Percentiles rank a stretch among this genome's conserved stretches.
Conservation (phyloP, 2,113 vertebrate genomes). For the Tetrao urogallus region DNA sequence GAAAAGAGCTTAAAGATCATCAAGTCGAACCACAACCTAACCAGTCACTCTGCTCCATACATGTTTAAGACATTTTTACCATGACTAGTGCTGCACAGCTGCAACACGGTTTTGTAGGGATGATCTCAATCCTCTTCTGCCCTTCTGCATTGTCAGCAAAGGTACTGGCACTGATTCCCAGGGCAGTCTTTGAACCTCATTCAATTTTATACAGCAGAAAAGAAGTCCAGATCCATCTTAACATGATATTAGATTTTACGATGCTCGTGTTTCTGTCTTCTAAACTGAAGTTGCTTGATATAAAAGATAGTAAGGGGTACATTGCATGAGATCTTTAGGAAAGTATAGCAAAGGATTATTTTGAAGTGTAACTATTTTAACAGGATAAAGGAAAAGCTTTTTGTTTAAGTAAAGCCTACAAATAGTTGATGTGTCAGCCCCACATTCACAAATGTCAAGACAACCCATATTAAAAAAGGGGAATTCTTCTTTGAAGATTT, state of each 20-base stretch:
- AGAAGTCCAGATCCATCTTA: not conserved
- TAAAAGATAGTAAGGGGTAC: not conserved
- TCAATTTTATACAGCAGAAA: constrained; percentile 10
- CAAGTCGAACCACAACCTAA: too few relatives aligned
- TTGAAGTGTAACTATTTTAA: not conserved
- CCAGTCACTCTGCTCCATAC: not conserved
- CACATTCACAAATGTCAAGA: not conserved
- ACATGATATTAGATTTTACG: not conserved
- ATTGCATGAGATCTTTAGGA: not conserved
- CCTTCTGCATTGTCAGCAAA: not conserved
- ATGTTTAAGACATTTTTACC: not conserved
- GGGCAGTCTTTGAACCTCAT: not conserved
- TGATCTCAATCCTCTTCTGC: not conserved
- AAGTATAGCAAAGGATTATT: not conserved
- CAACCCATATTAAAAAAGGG: not conserved
- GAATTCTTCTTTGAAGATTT: constrained; percentile 11
- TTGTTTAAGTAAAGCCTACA: not conserved
- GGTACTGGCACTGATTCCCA: not conserved
- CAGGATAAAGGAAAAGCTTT: not conserved
- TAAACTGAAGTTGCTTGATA: not conserved
- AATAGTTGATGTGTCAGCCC: not conserved
- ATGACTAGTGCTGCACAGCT: not conserved
- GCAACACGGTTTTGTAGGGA: not conserved
- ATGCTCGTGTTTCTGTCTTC: not conserved
- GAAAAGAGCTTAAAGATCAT: too few relatives aligned